Base-by-base conservation (phyloP, 2,797 vertebrate genomes). In the Nyctibius grandis region DNA sequence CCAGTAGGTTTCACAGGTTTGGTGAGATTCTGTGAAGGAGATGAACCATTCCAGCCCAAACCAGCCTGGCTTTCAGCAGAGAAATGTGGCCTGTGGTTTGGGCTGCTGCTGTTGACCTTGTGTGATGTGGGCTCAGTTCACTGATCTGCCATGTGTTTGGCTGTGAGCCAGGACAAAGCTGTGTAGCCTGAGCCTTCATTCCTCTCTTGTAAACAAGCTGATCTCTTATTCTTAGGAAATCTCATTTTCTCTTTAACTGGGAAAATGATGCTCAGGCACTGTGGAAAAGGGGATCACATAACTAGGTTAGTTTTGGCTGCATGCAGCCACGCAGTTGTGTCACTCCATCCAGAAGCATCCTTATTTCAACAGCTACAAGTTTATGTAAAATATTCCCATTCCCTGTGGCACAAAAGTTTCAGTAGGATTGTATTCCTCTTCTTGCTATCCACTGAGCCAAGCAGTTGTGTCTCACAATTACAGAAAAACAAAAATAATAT, bases 51-150 rank as follows among this genome's bases (percentile, higher is more conserved):
- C 48, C 26, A 91, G 74, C 40, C 51, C 40, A 10, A 78, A 94
- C 10, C 2, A 63, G 9, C 29, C 18, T 73, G 44, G 13, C 14
- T 91, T 73, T 79, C 59, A 42, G 67, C 36, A 59, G 17, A 34
- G 6, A 88, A 56, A 42, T 2, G 11, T 44, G 25, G 12, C 15
- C 53, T n/a, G 53, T 18, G 33, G 7, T 44, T 91, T 64, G 29
- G 34, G n/a, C 44, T 54, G 36, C 64, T 85, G 5, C 48, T 63
- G 26, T 9, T 78, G 31, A 44, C 16, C 9, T 64, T 40, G 33
- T 59, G 28, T 0, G 3, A 38, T 0, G 0, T 14, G n/a, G 44
- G 7, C 23, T 63, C 26, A 12, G 20, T 36, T 73, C 50, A 36
- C 11, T 60, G 25, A 21, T 18, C 25, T 33, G 56, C 11, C 16